A percentile compares a stretch with the other conserved stretches of the same genome.
Evolutionary conservation across 2,888 invertebrate genomes (phyloP).

Genomic region (Dynastes grantii): DNA sequence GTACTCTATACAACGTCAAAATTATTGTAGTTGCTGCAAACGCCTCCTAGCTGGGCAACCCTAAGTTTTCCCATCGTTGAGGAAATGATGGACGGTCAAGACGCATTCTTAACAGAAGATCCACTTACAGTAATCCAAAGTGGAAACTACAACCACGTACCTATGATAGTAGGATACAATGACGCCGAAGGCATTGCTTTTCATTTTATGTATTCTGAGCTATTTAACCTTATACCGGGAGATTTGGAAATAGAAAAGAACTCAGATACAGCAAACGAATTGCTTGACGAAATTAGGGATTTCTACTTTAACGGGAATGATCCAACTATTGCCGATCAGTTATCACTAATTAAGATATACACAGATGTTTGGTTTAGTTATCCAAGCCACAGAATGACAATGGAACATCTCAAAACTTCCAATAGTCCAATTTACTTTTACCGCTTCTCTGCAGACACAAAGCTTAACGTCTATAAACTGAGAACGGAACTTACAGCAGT

Average conservation of each 20-base stretch:
- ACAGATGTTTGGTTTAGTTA: constrained; percentile 40
- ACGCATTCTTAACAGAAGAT: constrained; percentile 51
- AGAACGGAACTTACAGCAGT: constrained; percentile 17
- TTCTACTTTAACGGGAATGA: constrained; percentile 48
- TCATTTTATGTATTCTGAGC: constrained; percentile 4
- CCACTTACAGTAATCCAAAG: constrained; percentile 49
- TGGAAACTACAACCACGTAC: constrained; percentile 52
- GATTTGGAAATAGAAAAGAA: constrained; percentile 50
- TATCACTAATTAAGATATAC: constrained; percentile 19
- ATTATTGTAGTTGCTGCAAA: no score
- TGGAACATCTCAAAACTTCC: constrained; percentile 19
- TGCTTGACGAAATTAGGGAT: constrained; percentile 34
- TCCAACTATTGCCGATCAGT: constrained; percentile 15
- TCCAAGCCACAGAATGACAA: constrained; percentile 28
- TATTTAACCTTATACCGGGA: constrained; percentile 48
- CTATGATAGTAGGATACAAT: constrained; percentile 55
- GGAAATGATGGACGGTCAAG: constrained; percentile 50
- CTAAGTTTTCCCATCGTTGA: constrained; percentile 52
- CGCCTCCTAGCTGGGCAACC: not conserved
- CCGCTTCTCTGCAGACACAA: constrained; percentile 38
- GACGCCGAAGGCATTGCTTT: constrained; percentile 52
- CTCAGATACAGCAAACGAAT: constrained; percentile 30
- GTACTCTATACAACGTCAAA: no score
- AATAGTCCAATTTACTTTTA: constrained; percentile 36
- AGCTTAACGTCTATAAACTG: constrained; percentile 34